phyloP scores from a whole-genome alignment of 2,888 invertebrate species.

The Amphipoea oculea region DNA sequence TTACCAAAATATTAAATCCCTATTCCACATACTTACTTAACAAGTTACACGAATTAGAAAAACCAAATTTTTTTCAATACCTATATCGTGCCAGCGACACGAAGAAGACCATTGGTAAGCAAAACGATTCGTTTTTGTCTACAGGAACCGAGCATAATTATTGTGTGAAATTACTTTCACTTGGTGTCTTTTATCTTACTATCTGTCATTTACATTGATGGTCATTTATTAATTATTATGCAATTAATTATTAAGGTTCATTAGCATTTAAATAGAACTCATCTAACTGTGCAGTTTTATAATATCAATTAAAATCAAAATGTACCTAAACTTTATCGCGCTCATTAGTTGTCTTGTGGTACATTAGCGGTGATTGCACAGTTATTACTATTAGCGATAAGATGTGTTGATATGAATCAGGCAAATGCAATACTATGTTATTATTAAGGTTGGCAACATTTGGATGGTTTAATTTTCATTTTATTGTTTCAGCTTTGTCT shows the following conservation, averaged over 20 bases:
- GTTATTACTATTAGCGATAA: conserved; percentile 23
- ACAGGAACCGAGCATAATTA: neutral
- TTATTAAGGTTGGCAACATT: neutral
- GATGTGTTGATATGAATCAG: conserved; percentile 20
- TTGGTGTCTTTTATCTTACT: neutral
- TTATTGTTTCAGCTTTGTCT: neutral
- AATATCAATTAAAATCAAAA: conserved; percentile 17
- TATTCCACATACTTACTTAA: no score
- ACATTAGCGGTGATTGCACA: conserved; percentile 9
- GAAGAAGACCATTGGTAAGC: neutral
- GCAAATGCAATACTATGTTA: neutral
- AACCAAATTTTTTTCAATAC: no score
- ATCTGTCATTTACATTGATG: neutral
- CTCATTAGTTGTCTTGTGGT: conserved; percentile 12
- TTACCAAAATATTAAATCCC: no score
- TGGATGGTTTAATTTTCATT: neutral
- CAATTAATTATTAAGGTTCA: neutral
- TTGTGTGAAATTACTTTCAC: conserved; percentile 21
- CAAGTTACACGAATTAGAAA: no score
- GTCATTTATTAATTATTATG: neutral
- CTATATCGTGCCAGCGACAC: no score
- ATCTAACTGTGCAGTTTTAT: conserved; percentile 10
- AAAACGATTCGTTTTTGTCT: neutral
- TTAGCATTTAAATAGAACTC: conserved; percentile 13
- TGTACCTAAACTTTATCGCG: neutral